Conservation (phyloP, 2,113 vertebrate species). For the Ptilorrhoa leucosticta region DNA sequence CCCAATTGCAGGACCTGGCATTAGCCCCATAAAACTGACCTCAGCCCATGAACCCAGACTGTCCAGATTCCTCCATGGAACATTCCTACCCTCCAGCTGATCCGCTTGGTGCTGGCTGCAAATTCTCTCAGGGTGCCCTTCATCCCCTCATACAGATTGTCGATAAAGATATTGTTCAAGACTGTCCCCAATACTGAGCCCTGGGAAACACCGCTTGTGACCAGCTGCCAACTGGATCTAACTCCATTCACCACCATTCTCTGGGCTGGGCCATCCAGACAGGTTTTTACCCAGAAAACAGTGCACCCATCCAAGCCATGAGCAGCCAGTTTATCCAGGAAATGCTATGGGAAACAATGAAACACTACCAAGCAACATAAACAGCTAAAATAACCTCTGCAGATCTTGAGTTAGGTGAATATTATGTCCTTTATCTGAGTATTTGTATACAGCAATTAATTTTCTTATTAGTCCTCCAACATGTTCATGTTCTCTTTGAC, state of each 20-base stretch:
- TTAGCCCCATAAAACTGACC: neutral
- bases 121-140: neutral
- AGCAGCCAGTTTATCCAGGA: neutral
- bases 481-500: neutral
- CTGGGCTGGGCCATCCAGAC: neutral
- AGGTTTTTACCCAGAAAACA: neutral
- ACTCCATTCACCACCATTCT: neutral
- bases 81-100: neutral
- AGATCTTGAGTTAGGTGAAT: neutral
- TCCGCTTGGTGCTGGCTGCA: neutral
- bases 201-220: neutral
- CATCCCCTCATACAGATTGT: neutral
- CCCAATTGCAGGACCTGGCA: neutral
- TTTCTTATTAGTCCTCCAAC: neutral
- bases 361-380: neutral
- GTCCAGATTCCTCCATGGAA: neutral
- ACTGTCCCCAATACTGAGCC: neutral
- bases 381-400: neutral
- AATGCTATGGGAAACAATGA: neutral
- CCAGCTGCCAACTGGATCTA: neutral
- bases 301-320: neutral
- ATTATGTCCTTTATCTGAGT: neutral
- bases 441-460: neutral
- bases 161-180: neutral
- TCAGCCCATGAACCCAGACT: neutral